Conservation (phyloP, 2,113 vertebrate species). For the Cynocephalus volans region DNA sequence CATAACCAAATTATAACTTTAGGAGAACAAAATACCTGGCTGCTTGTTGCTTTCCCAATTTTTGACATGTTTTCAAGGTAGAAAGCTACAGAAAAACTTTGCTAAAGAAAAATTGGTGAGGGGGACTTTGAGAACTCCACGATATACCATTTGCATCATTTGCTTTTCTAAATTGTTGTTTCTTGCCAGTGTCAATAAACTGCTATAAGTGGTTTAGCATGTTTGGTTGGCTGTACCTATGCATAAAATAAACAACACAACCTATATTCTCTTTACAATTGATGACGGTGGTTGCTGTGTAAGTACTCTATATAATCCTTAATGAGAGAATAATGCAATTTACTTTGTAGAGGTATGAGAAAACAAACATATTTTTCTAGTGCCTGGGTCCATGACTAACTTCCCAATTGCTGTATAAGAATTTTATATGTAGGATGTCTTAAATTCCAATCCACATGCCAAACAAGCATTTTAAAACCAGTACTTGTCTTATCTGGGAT, state of each 20-base stretch:
- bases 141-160: conserved; percentile 73
- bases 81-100: neutral
- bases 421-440: conserved; percentile 68
- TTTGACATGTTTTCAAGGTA: conserved; percentile 61
- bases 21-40: conserved; percentile 72
- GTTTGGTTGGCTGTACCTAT: conserved; percentile 81
- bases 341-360: conserved; percentile 78
- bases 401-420: conserved; percentile 75
- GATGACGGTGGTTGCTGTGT: conserved; percentile 59
- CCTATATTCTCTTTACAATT: conserved; percentile 67
- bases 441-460: conserved; percentile 74
- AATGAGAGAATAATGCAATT: conserved; percentile 76
- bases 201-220: conserved; percentile 79
- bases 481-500: conserved; percentile 57
- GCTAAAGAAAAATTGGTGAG: conserved; percentile 24
- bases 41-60: conserved; percentile 74
- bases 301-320: conserved; percentile 55
- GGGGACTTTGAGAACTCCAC: conserved; percentile 58
- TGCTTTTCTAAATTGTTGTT: conserved; percentile 77
- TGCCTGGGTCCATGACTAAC: conserved; percentile 65
- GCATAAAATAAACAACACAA: conserved; percentile 79
- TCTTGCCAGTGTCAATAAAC: conserved; percentile 86
- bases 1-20: conserved; percentile 50
- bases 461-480: conserved; percentile 51
- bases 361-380: conserved; percentile 62